Conservation (phyloP, 2,888 invertebrate genomes). For the Prosapia bicincta region DNA sequence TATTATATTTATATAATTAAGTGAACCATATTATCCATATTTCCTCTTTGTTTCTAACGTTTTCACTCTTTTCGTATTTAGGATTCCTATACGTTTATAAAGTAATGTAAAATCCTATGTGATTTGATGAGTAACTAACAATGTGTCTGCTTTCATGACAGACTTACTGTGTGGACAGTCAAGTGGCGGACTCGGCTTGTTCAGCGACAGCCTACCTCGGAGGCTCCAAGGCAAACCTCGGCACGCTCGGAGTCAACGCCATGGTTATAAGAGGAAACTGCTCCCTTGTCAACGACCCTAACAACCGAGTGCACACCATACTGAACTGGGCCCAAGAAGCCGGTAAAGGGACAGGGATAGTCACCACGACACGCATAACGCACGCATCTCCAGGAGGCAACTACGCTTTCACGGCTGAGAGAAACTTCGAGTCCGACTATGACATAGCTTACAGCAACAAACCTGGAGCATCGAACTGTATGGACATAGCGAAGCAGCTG, state of each 20-base stretch:
- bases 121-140: no score
- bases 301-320: constrained; percentile 60
- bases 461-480: constrained; percentile 50
- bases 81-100: no score
- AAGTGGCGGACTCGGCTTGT: constrained; percentile 86
- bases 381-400: constrained; percentile 74
- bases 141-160: no score
- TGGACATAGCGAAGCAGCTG: constrained; percentile 72
- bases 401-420: constrained; percentile 66
- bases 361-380: constrained; percentile 52
- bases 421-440: constrained; percentile 69
- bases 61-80: no score
- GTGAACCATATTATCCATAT: no score
- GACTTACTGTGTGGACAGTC: constrained; percentile 84
- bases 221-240: constrained; percentile 80
- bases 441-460: constrained; percentile 47
- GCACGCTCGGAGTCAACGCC: constrained; percentile 73
- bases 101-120: no score
- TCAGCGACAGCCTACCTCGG: constrained; percentile 83
- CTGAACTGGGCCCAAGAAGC: constrained; percentile 69
- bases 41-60: no score
- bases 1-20: no score
- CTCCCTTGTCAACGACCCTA: constrained; percentile 54
- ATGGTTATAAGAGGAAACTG: constrained; percentile 64
- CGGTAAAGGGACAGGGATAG: constrained; percentile 56